Base-by-base conservation (phyloP, 2,888 invertebrate genomes). In the Hydriomena furcata region DNA sequence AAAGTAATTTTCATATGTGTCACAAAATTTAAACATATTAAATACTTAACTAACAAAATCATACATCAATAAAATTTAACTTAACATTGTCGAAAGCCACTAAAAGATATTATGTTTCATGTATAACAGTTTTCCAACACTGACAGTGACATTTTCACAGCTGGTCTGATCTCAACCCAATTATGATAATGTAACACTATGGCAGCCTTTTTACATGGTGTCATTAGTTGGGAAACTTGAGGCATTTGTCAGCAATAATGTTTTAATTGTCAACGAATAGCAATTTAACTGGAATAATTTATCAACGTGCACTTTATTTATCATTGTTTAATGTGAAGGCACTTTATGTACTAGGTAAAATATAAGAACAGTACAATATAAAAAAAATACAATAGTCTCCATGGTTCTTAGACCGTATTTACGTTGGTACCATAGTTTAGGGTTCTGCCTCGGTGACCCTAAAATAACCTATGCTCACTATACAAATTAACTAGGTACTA, bases 1-100 rank as follows among this genome's bases (percentile, higher is more conserved):
- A 88, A 89, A 87, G 79, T 85, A 88, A 87, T 84, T 71, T 77
- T 61, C 76, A 75, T 79, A 81, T 73, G 77, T 81, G 76, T 85
- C 80, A 85, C 82, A 82, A 78, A 84, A 78, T 79, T 73, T 63
- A 37, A 82, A 87, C 79, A 63, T 76, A 83, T 73, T 55, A 66
- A 65, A 71, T 75, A 79, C 65, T 68, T 66, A 73, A 63, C 65
- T 69, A 83, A 83, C 72, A 63, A 84, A 75, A 66, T 61, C 58
- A 66, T 70, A 71, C 66, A 69, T 63, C 50, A 71, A 68, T 66
- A 37, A 60, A 69, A 58, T 68, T 63, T 64, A 76, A 81, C 80
- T 71, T 64, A 67, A 68, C 70, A 50, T 63, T 74, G 65, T 76
- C 72, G 74, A 73, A 83, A 82, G 77, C 78, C 71, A 80, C 74